Percentiles rank a stretch among this genome's conserved stretches.
phyloP scores from a whole-genome alignment of 2,113 vertebrate species.

The Trinectes maculatus region DNA sequence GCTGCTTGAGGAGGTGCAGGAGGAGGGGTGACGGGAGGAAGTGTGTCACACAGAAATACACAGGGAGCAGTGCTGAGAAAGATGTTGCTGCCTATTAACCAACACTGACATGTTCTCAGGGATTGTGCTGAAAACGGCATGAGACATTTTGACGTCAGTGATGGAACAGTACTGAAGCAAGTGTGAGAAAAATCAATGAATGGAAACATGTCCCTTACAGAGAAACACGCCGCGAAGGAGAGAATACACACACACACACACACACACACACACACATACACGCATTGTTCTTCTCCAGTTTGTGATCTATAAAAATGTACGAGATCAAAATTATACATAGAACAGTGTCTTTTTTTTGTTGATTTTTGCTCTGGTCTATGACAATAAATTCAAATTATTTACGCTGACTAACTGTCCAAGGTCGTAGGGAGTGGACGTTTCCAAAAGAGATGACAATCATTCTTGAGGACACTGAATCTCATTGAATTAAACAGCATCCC shows the following conservation, averaged over 20 bases:
- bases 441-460: conserved; percentile 17
- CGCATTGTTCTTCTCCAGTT: neutral
- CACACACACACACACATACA: neutral
- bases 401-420: conserved; percentile 34
- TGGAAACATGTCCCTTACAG: conserved; percentile 8
- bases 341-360: conserved; percentile 6
- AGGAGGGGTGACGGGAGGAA: conserved; percentile 41
- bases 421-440: conserved; percentile 28
- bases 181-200: neutral
- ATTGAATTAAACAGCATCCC: conserved; percentile 40
- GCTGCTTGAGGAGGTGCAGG: conserved; percentile 36
- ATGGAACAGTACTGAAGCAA: neutral
- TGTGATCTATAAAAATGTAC: neutral
- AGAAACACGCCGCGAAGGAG: neutral
- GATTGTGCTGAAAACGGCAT: conserved; percentile 2
- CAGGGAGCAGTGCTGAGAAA: conserved; percentile 26
- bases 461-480: conserved; percentile 34
- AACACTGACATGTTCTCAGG: neutral
- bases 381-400: conserved; percentile 25
- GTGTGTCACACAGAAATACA: conserved; percentile 53
- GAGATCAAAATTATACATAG: neutral
- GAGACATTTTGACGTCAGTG: neutral
- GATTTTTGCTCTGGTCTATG: conserved; percentile 14
- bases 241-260: neutral
- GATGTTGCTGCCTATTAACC: conserved; percentile 38